These are phyloP conservation scores for Ophiodon elongatus DNA, from an alignment of 2,113 vertebrate genomes.

Conservation along the genomic window DNA sequence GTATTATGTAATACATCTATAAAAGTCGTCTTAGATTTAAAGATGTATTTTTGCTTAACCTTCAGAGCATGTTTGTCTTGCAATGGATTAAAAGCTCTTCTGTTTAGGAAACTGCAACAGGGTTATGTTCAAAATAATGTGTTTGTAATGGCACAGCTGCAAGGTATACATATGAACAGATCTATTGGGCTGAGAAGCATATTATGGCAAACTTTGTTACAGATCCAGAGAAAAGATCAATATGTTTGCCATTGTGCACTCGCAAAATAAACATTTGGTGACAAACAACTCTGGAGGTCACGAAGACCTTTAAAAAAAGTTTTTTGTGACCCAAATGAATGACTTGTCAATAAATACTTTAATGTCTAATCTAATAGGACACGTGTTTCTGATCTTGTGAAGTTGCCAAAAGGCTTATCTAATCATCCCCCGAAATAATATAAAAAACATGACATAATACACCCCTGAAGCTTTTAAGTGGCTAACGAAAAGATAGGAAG, in stretches of 20 bases:
- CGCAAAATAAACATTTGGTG: slow-evolving; percentile 59
- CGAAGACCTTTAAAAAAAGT: slow-evolving; percentile 25
- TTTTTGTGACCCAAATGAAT: too few relatives aligned
- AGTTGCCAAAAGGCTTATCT: slow-evolving; percentile 5
- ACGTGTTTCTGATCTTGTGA: background rate
- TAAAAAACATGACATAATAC: slow-evolving; percentile 16
- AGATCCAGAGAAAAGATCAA: background rate
- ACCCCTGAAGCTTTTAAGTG: slow-evolving; percentile 4
- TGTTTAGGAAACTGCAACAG: background rate
- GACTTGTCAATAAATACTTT: too few relatives aligned
- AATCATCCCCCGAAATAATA: background rate
- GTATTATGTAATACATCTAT: background rate
- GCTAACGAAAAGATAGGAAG: background rate
- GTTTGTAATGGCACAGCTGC: background rate
- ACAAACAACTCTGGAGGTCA: slow-evolving; percentile 52
- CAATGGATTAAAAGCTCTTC: background rate
- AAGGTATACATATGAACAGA: too few relatives aligned
- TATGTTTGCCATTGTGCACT: background rate
- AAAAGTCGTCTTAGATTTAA: background rate
- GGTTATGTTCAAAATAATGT: background rate
- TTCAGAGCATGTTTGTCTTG: background rate
- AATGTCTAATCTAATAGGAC: slow-evolving; percentile 14
- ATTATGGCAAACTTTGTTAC: background rate
- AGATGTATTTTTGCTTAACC: background rate
- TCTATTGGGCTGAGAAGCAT: too few relatives aligned